These are phyloP conservation scores for Stenichneumon culpator DNA, from an alignment of 2,888 invertebrate genomes.

Conservation along the genomic window DNA sequence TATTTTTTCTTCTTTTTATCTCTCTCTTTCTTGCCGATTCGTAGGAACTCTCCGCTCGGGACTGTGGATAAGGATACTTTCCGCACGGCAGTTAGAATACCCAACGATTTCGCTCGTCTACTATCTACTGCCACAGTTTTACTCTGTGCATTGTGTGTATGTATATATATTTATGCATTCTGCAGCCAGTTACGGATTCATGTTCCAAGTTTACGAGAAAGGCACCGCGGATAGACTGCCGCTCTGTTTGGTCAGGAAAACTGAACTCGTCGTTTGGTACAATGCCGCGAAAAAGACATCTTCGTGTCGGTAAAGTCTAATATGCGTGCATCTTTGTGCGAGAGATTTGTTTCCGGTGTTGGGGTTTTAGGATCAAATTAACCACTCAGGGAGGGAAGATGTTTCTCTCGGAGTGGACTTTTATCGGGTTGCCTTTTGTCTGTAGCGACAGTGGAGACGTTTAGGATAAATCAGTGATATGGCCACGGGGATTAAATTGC, in stretches of 20 bases:
- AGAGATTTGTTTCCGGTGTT: background rate
- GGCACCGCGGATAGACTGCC: background rate
- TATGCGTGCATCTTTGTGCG: background rate
- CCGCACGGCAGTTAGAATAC: constrained; percentile 43
- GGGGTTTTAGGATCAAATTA: background rate
- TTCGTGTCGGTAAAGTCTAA: background rate
- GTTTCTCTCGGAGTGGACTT: too few species aligned
- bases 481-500: too few species aligned
- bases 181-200: constrained; percentile 45
- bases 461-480: too few species aligned
- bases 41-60: constrained; percentile 2
- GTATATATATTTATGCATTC: constrained; percentile 25
- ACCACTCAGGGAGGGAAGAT: too few species aligned
- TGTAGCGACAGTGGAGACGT: too few species aligned
- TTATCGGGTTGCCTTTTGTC: too few species aligned
- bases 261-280: background rate
- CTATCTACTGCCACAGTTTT: constrained; percentile 24
- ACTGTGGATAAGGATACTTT: constrained; percentile 41
- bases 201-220: constrained; percentile 49
- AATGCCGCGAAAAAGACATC: background rate
- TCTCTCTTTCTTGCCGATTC: constrained; percentile 20
- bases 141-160: constrained; percentile 1
- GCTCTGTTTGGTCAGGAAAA: background rate
- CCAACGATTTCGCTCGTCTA: constrained; percentile 29
- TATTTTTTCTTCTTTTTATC: background rate